These are phyloP conservation scores for Pseudomugil tenellus DNA, from an alignment of 2,797 vertebrate genomes.

Conservation along the genomic window DNA sequence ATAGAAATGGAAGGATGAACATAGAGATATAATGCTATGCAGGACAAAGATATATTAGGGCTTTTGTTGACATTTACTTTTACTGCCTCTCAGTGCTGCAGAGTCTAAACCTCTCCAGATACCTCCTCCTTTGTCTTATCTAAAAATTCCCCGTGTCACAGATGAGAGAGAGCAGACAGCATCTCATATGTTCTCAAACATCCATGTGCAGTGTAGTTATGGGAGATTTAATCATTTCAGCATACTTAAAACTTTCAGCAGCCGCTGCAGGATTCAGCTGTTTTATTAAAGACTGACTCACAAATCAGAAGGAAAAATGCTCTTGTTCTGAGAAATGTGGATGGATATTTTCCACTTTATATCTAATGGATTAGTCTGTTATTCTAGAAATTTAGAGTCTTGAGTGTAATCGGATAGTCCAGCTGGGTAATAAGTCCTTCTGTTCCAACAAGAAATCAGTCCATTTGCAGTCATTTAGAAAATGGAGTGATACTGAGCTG, in stretches of 20 bases:
- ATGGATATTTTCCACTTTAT: too few relatives aligned
- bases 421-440: not conserved
- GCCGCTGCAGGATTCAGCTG: not conserved
- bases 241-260: slow-evolving; percentile 11
- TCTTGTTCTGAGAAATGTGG: not conserved
- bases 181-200: slow-evolving; percentile 7
- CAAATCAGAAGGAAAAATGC: not conserved
- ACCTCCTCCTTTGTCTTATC: slow-evolving; percentile 22
- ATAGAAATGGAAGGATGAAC: slow-evolving; percentile 45
- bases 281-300: not conserved
- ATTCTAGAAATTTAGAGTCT: not conserved
- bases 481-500: not conserved
- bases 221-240: not conserved
- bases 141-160: slow-evolving; percentile 15
- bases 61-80: slow-evolving; percentile 59
- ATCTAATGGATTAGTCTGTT: not conserved
- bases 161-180: slow-evolving; percentile 13
- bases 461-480: not conserved
- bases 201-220: not conserved
- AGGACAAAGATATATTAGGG: slow-evolving; percentile 49
- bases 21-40: slow-evolving; percentile 54
- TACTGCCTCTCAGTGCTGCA: slow-evolving; percentile 48
- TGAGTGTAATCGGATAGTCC: not conserved
- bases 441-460: not conserved
- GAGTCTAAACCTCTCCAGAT: slow-evolving; percentile 40